Percentiles rank a stretch among this genome's conserved stretches.
Conservation (phyloP, 2,888 invertebrate genomes). For the Volucella inflata region DNA sequence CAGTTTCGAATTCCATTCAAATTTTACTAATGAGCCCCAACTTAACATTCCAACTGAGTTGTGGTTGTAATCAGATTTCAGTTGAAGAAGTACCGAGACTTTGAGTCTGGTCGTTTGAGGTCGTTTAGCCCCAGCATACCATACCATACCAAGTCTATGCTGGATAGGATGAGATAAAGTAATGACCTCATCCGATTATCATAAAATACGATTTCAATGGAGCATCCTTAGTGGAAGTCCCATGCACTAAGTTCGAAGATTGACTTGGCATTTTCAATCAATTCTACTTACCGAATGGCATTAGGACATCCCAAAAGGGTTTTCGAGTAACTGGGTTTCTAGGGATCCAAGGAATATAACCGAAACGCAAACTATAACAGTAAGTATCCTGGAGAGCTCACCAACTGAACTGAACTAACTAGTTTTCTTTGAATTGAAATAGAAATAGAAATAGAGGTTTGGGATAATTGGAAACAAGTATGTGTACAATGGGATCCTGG, state of each 20-base stretch:
- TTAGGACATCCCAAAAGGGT: slow-evolving; percentile 23
- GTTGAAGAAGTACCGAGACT: slow-evolving; percentile 32
- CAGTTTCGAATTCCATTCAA: neutral
- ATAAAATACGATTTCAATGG: slow-evolving; percentile 38
- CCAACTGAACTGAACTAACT: neutral
- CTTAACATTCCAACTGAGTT: slow-evolving; percentile 60
- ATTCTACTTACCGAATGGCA: slow-evolving; percentile 61
- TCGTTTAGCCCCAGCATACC: too few relatives aligned
- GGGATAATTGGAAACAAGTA: slow-evolving; percentile 63
- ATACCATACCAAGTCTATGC: too few relatives aligned
- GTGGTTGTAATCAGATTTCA: slow-evolving; percentile 61
- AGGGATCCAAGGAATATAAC: too few relatives aligned
- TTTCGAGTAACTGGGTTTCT: neutral
- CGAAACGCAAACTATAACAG: too few relatives aligned
- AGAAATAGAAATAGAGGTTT: slow-evolving; percentile 15
- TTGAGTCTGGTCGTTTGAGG: too few relatives aligned
- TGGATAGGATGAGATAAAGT: neutral
- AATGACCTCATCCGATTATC: slow-evolving; percentile 61
- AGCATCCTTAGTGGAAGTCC: slow-evolving; percentile 38
- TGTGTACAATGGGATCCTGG: slow-evolving; percentile 51
- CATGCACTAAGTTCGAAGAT: slow-evolving; percentile 44
- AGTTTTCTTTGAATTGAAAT: slow-evolving; percentile 11
- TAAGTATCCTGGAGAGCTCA: neutral
- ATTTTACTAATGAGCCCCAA: slow-evolving; percentile 53
- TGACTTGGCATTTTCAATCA: slow-evolving; percentile 55